A percentile compares a stretch with the other conserved stretches of the same genome.
Conservation (phyloP, 2,113 vertebrate species). For the Vulpes vulpes region DNA sequence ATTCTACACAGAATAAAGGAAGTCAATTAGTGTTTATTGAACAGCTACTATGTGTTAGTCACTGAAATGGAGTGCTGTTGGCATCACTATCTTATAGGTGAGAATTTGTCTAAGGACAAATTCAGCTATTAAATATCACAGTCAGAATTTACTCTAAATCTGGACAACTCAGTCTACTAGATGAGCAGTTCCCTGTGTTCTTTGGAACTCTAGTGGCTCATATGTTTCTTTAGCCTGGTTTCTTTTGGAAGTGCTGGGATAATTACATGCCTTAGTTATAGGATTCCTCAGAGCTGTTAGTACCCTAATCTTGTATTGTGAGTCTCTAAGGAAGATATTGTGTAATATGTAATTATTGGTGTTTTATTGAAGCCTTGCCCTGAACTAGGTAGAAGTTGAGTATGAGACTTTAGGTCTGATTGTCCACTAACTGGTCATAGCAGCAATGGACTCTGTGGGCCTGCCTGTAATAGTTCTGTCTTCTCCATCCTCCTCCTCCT, state of each 20-base stretch:
- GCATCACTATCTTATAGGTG: neutral
- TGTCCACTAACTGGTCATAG: neutral
- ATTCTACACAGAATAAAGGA: neutral
- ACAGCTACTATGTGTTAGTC: neutral
- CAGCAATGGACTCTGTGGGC: neutral
- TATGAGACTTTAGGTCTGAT: neutral
- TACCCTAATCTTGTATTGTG: neutral
- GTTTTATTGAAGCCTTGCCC: neutral
- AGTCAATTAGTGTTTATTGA: neutral
- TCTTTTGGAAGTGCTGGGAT: neutral
- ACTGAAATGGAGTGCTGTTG: neutral
- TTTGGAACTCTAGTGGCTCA: neutral
- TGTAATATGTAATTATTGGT: neutral
- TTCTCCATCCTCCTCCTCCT: neutral
- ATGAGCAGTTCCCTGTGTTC: neutral
- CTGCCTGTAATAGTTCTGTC: neutral
- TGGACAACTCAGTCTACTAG: neutral
- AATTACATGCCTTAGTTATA: neutral
- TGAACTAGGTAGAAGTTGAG: neutral
- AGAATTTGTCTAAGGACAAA: neutral
- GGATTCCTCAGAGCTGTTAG: neutral
- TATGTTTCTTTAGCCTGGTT: neutral
- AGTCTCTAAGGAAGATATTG: neutral
- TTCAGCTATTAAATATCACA: neutral
- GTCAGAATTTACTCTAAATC: constrained; percentile 9